Base-by-base conservation (phyloP, 1,140 invertebrate species). In the Anastatus disparis region DNA sequence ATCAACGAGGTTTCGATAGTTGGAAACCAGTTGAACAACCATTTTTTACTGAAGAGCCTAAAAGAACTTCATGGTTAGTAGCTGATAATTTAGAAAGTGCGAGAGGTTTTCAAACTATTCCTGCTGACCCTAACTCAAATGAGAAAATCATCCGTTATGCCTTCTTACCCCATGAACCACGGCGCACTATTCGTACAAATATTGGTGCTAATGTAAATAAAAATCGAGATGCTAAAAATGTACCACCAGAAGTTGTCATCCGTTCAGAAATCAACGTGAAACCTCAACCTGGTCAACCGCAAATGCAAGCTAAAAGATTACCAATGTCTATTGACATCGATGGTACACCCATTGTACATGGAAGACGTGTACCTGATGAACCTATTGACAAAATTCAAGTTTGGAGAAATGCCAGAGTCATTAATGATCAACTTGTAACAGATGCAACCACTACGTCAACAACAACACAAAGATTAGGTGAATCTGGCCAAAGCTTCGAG, bases 391-490 rank as follows among this genome's bases (percentile, higher is more conserved):
- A 91, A 65, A 81, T 87, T 12, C 91, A 93, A 77, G 91, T 89
- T 2, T 96, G 93, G 93, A 87, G 94, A 55, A 95, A 95, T 82
- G 94, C 94, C 0, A 85, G 94, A 67, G 93, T 96, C 1, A 93
- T 95, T 26, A 95, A 95, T 75, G 92, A 92, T 48, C 89, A 92
- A 80, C 78, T 95, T 63, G 82, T 93, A 26, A 89, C 91, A 0
- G 24, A 22, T 15, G 10, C 27, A 0, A 2, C 12, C 1, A n/a
- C 26, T 6, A 26, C 17, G 12, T 12, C 42, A 4, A 52, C 62
- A 10, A 61, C 22, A 0, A 4, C 20, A 0, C n/a, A 6, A 3
- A 22, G 13, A 10, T 3, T 42, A 13, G 2, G 15, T 44, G 73
- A 62, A 2, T 76, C 81, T 55, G 77, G 53, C 10, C 75, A 78